These are phyloP conservation scores for Cyphomyrus plagiostoma DNA, from an alignment of 2,113 vertebrate genomes.

Conservation along the genomic window DNA sequence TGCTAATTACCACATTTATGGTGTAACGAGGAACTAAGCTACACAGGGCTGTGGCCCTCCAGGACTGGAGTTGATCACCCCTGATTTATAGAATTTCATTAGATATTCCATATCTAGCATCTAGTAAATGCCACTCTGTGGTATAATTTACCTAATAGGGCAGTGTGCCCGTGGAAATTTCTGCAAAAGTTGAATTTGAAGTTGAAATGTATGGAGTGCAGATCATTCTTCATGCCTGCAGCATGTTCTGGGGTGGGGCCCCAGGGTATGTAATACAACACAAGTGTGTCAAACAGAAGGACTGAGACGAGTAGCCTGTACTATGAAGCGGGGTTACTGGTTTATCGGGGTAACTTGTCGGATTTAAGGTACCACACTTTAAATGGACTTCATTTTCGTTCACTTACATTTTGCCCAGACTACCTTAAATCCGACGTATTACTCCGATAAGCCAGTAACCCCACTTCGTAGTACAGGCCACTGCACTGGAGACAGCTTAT, in stretches of 20 bases:
- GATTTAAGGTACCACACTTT: too few relatives aligned
- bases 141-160: background rate
- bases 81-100: background rate
- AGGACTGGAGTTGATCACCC: too few relatives aligned
- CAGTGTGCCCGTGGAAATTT: background rate
- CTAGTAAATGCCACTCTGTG: background rate
- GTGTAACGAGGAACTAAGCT: too few relatives aligned
- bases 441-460: too few relatives aligned
- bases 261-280: slow-evolving; percentile 15
- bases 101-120: background rate
- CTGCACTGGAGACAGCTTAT: background rate
- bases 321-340: too few relatives aligned
- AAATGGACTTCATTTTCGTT: too few relatives aligned
- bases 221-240: slow-evolving; percentile 42
- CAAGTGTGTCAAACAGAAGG: slow-evolving; percentile 18
- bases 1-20: too few relatives aligned
- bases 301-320: background rate
- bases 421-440: too few relatives aligned
- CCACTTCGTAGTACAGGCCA: too few relatives aligned
- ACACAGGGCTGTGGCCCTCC: too few relatives aligned
- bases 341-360: too few relatives aligned
- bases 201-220: slow-evolving; percentile 38
- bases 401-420: too few relatives aligned
- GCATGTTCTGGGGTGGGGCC: slow-evolving; percentile 25
- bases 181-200: background rate